A percentile compares a stretch with the other conserved stretches of the same genome.
These are phyloP conservation scores for Tachystola acroxantha DNA, from an alignment of 2,888 invertebrate genomes.

Conservation along the genomic window DNA sequence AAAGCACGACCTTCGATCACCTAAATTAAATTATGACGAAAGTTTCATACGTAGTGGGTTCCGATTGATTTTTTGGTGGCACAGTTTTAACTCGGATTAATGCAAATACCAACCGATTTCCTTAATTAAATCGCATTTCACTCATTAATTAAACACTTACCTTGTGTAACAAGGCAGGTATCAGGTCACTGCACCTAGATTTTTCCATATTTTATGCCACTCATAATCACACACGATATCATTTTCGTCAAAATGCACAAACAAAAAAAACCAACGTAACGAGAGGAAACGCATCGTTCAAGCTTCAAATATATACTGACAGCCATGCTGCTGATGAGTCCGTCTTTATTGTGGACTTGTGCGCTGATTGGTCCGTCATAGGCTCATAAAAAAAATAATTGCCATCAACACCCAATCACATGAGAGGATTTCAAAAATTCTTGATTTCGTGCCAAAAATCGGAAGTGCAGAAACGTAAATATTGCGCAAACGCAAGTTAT, in stretches of 20 bases:
- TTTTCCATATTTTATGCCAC: slow-evolving; percentile 73
- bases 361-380: slow-evolving; percentile 80
- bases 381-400: slow-evolving; percentile 45
- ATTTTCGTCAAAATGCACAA: slow-evolving; percentile 73
- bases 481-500: too few relatives aligned
- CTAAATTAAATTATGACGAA: slow-evolving; percentile 50
- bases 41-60: slow-evolving; percentile 46
- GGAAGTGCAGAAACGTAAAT: too few relatives aligned
- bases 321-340: slow-evolving; percentile 94
- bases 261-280: slow-evolving; percentile 80
- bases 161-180: slow-evolving; percentile 48
- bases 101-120: slow-evolving; percentile 1
- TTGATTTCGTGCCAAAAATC: slow-evolving; percentile 49
- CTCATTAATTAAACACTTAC: slow-evolving; percentile 34
- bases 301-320: slow-evolving; percentile 98
- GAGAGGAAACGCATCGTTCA: slow-evolving; percentile 91
- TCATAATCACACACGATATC: slow-evolving; percentile 75
- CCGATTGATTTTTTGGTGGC: slow-evolving; percentile 48
- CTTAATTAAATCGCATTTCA: neutral
- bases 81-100: slow-evolving; percentile 25
- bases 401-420: slow-evolving; percentile 47
- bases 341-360: slow-evolving; percentile 87
- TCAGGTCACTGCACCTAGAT: slow-evolving; percentile 75
- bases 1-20: slow-evolving; percentile 48
- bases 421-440: slow-evolving; percentile 43